Evolutionary conservation across 53 echinoderm and acorn worm genomes (phyloP), one percentile per base, ranked within the genome.

Genomic region (Patiria pectinifera): DNA sequence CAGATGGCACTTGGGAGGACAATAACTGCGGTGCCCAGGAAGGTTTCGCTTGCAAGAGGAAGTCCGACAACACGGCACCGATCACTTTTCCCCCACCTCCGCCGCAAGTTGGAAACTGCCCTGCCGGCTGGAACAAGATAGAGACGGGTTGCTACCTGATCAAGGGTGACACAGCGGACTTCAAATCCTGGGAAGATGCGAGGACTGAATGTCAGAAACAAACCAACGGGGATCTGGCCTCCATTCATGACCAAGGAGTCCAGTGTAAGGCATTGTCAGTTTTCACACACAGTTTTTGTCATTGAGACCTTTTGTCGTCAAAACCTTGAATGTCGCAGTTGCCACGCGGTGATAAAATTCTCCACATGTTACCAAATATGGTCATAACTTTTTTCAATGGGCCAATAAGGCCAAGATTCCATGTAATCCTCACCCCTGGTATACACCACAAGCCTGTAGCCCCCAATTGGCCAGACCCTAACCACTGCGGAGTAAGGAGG

Each of bases 1-100:
- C 58, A 95, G 96, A 92, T 58, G 94, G 94, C 44, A 75, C 89
- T 10, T 96, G 96, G 96, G 86, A 86, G 76, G 96, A 96, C 69
- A 72, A n/a, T 13, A 94, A 94, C 82, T 96, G 96, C 83, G 96
- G 96, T 18, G 69, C 85, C 87, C 78, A 62, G 35, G 63, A 78
- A 5, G 69, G 91, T 5, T 96, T 93, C 78, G 86, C 93, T n/a
- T 96, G 96, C 82, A 94, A 96, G 94, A 91, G 77, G 62, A 69
- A 48, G 22, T 82, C 92, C 10, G 91, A 89, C 75, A 91, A 22
- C 75, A 83, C 91, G 4, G 35, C 22, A 2, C 94, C 94, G 4
- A 92, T 92, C 79, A 23, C 71, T 14, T 71, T 69, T 45, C 87
- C 85, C 15, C 89, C 89, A 26, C 82, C 87, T 3, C 82, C 94